Percentiles rank a stretch among this genome's conserved stretches.
Conservation (phyloP, 2,113 vertebrate species). For the Vireo altiloquus region DNA sequence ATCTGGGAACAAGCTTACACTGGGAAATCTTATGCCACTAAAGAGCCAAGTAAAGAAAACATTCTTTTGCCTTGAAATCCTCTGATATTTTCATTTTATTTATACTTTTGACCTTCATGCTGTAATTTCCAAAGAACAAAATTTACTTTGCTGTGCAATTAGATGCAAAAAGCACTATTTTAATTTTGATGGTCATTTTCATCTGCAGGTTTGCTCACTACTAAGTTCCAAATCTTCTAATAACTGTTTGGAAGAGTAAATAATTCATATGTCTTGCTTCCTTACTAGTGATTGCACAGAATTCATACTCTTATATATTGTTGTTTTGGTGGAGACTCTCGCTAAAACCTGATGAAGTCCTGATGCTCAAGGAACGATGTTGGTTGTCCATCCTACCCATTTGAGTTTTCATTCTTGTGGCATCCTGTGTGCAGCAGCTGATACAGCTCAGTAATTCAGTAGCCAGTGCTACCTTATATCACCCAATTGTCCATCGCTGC, state of each 20-base stretch:
- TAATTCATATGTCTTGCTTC: neutral
- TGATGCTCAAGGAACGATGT: neutral
- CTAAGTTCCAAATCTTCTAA: neutral
- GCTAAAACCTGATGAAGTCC: neutral
- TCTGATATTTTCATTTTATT: neutral
- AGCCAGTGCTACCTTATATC: neutral
- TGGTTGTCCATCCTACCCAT: neutral
- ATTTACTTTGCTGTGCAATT: neutral
- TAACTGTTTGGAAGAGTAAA: neutral
- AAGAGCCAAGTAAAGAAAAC: neutral
- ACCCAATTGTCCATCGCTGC: neutral
- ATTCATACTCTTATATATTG: neutral
- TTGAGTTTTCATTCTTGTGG: neutral
- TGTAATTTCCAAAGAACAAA: neutral
- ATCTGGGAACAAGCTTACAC: constrained; percentile 21
- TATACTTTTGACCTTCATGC: neutral
- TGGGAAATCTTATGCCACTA: neutral
- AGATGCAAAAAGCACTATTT: neutral
- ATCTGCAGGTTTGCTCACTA: neutral
- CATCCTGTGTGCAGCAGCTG: neutral
- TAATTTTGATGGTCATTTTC: neutral
- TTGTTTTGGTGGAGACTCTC: neutral
- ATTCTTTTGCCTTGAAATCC: neutral
- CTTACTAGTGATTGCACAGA: neutral
- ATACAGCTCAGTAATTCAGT: neutral